Evolutionary conservation across 1,140 invertebrate genomes (phyloP).

Genomic region (Nasonia giraulti): DNA sequence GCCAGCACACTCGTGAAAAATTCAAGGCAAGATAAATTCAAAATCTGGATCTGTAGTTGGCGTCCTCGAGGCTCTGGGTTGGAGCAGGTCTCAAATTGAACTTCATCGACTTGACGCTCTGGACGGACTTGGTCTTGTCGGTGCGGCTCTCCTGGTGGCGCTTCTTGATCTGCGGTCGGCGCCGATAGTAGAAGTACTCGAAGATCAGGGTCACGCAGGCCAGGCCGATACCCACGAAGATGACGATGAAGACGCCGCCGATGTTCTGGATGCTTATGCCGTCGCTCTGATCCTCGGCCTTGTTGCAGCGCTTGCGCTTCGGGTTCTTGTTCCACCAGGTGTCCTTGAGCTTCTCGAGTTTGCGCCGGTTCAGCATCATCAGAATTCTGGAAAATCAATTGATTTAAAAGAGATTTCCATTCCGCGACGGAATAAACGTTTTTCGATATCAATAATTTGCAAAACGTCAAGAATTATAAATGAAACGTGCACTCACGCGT

Average conservation of each 20-base stretch:
- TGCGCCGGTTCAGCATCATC: conserved; percentile 91
- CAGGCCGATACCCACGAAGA: conserved; percentile 93
- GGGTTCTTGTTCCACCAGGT: conserved; percentile 96
- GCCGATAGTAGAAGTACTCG: conserved; percentile 96
- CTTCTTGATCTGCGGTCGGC: conserved; percentile 68
- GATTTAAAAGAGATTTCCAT: not conserved
- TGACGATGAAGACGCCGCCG: conserved; percentile 97
- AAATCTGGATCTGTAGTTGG: conserved; percentile 23
- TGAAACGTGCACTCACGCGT: conserved; percentile 80
- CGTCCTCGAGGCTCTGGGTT: conserved; percentile 48
- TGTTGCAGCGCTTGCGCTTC: conserved; percentile 86
- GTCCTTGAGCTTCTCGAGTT: conserved; percentile 94
- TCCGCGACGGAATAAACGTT: too few relatives aligned
- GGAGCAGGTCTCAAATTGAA: conserved; percentile 65
- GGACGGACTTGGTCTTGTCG: conserved; percentile 49
- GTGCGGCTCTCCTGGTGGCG: not conserved
- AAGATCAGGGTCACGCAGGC: conserved; percentile 93
- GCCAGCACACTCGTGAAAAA: not conserved
- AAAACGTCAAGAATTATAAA: not conserved
- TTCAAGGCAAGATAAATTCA: not conserved
- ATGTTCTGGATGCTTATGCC: conserved; percentile 98
- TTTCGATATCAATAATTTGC: too few relatives aligned
- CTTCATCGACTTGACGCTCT: conserved; percentile 58
- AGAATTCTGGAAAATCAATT: conserved; percentile 83
- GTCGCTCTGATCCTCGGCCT: conserved; percentile 92